phyloP scores from a whole-genome alignment of 2,888 invertebrate species.

The Leucophora obtusa region DNA sequence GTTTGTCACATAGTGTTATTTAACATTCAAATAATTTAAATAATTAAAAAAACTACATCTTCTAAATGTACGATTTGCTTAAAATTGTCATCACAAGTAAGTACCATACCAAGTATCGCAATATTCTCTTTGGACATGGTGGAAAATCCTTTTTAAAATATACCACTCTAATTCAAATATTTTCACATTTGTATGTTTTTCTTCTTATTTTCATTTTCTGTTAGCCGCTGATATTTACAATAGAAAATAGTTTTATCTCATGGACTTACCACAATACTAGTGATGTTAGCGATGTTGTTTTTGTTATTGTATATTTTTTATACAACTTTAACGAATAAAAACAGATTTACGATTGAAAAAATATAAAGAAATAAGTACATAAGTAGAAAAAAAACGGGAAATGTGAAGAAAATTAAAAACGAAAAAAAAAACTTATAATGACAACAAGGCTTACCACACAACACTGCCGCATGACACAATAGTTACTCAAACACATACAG shows the following conservation, averaged over 20 bases:
- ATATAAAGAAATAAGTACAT: background rate
- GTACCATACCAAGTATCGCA: no score
- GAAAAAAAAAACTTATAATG: conserved; percentile 10
- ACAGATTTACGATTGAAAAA: conserved; percentile 20
- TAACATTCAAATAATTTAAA: no score
- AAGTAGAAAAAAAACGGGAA: conserved; percentile 8
- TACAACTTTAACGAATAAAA: conserved; percentile 13
- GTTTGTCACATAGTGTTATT: no score
- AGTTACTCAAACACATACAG: conserved; percentile 13
- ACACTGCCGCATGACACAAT: conserved; percentile 18
- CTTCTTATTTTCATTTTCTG: conserved; percentile 16
- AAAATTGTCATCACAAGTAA: no score
- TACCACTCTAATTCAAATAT: no score
- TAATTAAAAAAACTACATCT: no score
- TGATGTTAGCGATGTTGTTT: background rate
- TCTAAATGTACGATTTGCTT: no score
- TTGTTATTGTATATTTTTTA: background rate
- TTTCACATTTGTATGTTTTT: background rate
- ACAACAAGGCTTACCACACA: conserved; percentile 29
- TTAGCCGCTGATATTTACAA: conserved; percentile 49
- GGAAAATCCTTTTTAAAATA: no score
- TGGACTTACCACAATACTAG: conserved; percentile 36
- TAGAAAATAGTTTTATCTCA: conserved; percentile 54
- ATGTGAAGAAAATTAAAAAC: conserved; percentile 30
- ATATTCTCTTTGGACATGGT: no score